Conservation (phyloP, 2,888 invertebrate species). For the Tetrapedia diversipes region DNA sequence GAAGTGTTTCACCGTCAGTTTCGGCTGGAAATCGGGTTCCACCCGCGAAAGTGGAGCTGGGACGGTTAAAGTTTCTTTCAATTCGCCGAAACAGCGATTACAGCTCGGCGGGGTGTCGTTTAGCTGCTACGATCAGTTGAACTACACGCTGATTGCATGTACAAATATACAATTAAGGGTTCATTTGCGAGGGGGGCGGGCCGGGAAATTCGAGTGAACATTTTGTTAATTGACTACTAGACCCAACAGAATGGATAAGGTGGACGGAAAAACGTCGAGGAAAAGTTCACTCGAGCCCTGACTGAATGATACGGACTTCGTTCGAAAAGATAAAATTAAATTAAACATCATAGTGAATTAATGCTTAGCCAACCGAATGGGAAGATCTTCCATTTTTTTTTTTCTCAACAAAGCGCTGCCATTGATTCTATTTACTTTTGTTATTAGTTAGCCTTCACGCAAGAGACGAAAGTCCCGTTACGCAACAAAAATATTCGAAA, state of each 20-base stretch:
- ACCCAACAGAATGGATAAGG: not conserved
- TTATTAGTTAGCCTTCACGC: too few species aligned
- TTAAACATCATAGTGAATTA: conserved; percentile 1
- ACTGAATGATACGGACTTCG: not conserved
- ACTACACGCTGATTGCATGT: conserved; percentile 48
- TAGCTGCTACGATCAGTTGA: conserved; percentile 39
- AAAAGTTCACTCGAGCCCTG: not conserved
- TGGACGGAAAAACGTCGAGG: not conserved
- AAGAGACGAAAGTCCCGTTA: too few species aligned
- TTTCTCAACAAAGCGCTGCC: too few species aligned
- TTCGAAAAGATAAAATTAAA: conserved; percentile 10
- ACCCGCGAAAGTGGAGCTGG: not conserved
- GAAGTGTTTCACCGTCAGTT: not conserved
- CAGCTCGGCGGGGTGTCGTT: conserved; percentile 35
- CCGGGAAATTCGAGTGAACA: conserved; percentile 33
- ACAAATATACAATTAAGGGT: conserved; percentile 58
- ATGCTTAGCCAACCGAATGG: too few species aligned
- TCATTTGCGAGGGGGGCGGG: conserved; percentile 35
- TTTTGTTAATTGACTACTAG: conserved; percentile 54
- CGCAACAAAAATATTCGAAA: too few species aligned
- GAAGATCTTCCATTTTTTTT: too few species aligned
- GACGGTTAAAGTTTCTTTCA: conserved; percentile 48
- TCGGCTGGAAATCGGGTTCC: conserved; percentile 21
- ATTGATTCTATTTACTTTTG: too few species aligned
- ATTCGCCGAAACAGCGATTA: conserved; percentile 54